Evolutionary conservation across 2,797 vertebrate genomes (phyloP).

Genomic region (Argyrosomus regius): DNA sequence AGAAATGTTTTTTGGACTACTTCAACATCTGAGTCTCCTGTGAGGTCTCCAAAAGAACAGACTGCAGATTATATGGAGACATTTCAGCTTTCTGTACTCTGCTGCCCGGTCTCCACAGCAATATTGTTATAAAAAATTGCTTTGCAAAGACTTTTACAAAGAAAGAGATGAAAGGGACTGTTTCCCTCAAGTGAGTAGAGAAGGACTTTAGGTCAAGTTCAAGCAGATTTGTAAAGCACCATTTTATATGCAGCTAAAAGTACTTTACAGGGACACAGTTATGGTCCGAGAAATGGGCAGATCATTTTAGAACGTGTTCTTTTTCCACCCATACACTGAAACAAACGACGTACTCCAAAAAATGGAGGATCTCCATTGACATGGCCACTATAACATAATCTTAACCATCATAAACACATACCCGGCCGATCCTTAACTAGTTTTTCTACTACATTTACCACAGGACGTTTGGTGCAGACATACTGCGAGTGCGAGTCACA

Average conservation of each 20-base stretch:
- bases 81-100: neutral
- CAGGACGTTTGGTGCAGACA: neutral
- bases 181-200: neutral
- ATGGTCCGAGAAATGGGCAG: neutral
- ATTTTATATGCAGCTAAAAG: neutral
- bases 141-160: too few species aligned
- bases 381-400: neutral
- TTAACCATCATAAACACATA: neutral
- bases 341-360: neutral
- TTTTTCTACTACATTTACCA: neutral
- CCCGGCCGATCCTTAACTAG: neutral
- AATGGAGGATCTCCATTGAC: neutral
- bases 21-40: neutral
- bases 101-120: neutral
- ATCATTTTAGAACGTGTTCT: neutral
- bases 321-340: neutral
- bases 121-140: neutral
- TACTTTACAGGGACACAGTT: neutral
- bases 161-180: neutral
- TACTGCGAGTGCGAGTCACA: neutral
- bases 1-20: neutral
- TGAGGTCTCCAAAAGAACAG: conserved; percentile 10
- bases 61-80: neutral
- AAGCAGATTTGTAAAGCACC: neutral
- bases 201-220: conserved; percentile 5